These are phyloP conservation scores for Thamnophis sirtalis DNA, from an alignment of 2,113 vertebrate species.

Conservation along the genomic window DNA sequence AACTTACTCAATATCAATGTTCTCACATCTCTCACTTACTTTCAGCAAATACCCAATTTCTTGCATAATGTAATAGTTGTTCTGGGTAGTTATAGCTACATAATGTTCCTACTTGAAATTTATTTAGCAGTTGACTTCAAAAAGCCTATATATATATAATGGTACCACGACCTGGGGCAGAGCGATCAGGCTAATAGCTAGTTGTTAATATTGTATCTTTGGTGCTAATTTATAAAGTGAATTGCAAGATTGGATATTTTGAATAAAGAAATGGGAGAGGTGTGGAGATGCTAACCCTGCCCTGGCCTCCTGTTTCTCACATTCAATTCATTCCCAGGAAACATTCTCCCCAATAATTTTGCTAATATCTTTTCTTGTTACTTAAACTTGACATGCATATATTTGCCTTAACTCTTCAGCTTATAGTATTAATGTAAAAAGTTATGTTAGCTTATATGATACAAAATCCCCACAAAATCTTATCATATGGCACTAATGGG, in stretches of 20 bases:
- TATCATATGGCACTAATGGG: not conserved
- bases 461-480: not conserved
- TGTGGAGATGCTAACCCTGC: not conserved
- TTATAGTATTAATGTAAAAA: not conserved
- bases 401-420: not conserved
- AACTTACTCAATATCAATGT: slow-evolving; percentile 9
- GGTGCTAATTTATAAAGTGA: not conserved
- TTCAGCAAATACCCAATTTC: not conserved
- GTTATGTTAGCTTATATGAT: not conserved
- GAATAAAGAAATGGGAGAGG: not conserved
- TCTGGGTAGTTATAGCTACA: not conserved
- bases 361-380: not conserved
- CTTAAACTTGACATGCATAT: not conserved
- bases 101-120: not conserved
- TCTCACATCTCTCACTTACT: not conserved
- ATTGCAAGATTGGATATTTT: not conserved
- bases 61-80: not conserved
- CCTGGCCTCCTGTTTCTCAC: not conserved
- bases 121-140: not conserved
- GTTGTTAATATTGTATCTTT: not conserved
- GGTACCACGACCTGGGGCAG: not conserved
- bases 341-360: not conserved
- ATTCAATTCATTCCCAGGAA: not conserved
- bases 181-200: not conserved
- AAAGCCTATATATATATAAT: not conserved